These are phyloP conservation scores for Cariama cristata DNA, from an alignment of 2,113 vertebrate genomes.

Conservation along the genomic window DNA sequence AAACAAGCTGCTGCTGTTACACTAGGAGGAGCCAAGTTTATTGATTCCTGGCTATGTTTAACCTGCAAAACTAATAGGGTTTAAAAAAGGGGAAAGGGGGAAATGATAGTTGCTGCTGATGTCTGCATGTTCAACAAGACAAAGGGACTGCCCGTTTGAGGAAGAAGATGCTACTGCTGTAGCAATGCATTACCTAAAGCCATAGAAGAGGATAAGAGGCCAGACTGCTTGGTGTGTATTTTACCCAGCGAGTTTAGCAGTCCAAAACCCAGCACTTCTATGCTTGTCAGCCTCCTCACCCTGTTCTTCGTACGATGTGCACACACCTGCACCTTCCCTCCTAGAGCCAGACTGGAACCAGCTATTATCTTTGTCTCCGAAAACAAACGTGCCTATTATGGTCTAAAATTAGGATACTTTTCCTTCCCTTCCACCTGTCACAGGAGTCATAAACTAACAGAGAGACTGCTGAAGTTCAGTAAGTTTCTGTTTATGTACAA, in stretches of 20 bases:
- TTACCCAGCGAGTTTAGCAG: not conserved
- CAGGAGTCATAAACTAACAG: not conserved
- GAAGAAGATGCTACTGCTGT: not conserved
- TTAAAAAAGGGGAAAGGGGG: not conserved
- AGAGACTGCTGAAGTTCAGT: not conserved
- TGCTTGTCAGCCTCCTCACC: not conserved
- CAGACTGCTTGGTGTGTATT: not conserved
- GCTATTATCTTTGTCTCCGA: slow-evolving; percentile 29
- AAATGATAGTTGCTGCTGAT: not conserved
- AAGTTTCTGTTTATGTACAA: slow-evolving; percentile 37
- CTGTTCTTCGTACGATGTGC: not conserved
- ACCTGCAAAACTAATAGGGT: not conserved
- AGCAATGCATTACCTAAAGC: not conserved
- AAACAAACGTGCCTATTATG: slow-evolving; percentile 61
- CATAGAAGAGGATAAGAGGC: rapidly evolving
- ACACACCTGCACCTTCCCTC: slow-evolving; percentile 12
- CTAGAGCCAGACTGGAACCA: not conserved
- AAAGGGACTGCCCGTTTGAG: not conserved
- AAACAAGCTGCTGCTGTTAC: not conserved
- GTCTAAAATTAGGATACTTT: slow-evolving; percentile 55
- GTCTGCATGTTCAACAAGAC: not conserved
- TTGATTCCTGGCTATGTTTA: not conserved
- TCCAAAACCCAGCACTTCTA: not conserved
- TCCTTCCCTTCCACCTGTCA: slow-evolving; percentile 37
- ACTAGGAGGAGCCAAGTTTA: not conserved